These are phyloP conservation scores for Bombus breviceps DNA, from an alignment of 1,140 invertebrate genomes.

Conservation along the genomic window DNA sequence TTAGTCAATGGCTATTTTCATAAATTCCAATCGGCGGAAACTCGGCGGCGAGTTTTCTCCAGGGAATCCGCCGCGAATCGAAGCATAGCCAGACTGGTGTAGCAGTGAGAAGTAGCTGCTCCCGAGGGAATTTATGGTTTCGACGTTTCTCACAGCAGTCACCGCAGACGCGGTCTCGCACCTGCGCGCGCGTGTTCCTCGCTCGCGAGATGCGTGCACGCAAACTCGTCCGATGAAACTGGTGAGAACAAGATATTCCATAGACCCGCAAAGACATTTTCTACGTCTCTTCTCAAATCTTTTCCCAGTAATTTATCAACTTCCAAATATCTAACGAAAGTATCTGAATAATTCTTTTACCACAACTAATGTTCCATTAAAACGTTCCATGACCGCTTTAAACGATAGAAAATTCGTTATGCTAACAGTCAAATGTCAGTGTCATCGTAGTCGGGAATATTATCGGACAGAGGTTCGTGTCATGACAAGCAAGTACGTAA, in stretches of 20 bases:
- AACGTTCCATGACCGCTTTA: no score
- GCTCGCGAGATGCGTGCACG: neutral
- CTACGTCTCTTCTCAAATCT: neutral
- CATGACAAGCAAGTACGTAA: neutral
- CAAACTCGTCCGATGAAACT: neutral
- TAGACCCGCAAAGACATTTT: neutral
- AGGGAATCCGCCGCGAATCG: constrained; percentile 44
- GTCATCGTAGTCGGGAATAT: neutral
- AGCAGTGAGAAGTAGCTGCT: constrained; percentile 27
- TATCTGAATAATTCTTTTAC: no score
- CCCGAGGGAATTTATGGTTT: constrained; percentile 60
- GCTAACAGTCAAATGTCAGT: neutral
- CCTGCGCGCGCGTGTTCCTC: neutral
- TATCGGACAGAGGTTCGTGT: neutral
- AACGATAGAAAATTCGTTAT: neutral
- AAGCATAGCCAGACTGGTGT: constrained; percentile 26
- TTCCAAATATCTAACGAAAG: no score
- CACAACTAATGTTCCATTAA: no score
- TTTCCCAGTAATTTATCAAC: neutral
- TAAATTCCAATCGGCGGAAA: constrained; percentile 45
- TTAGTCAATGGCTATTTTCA: neutral
- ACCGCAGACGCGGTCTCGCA: constrained; percentile 35
- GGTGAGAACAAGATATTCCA: neutral
- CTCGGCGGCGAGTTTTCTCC: neutral
- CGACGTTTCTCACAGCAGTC: constrained; percentile 59